Evolutionary conservation across 2,888 invertebrate species (phyloP).

Genomic region (Acronicta alni): DNA sequence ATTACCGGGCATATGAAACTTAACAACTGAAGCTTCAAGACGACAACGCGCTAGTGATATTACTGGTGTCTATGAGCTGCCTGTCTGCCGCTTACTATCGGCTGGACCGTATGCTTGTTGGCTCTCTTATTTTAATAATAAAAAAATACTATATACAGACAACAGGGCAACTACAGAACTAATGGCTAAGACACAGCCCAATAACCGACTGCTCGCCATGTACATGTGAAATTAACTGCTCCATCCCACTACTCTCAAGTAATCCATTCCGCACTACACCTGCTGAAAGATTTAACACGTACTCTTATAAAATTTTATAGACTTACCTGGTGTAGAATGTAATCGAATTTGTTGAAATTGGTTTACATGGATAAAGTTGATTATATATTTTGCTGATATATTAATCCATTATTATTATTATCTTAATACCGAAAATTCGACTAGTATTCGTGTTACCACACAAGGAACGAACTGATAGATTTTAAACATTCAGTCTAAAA

Average conservation of each 20-base stretch:
- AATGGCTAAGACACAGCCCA: slow-evolving; percentile 38
- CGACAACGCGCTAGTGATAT: too few species aligned
- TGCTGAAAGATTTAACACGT: slow-evolving; percentile 61
- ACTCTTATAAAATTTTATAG: slow-evolving; percentile 56
- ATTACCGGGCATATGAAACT: too few species aligned
- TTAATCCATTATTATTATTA: slow-evolving; percentile 36
- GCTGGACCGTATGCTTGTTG: too few species aligned
- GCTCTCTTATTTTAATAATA: too few species aligned
- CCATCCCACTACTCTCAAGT: slow-evolving; percentile 57
- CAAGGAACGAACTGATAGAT: slow-evolving; percentile 8
- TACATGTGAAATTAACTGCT: slow-evolving; percentile 60
- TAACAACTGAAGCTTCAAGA: too few species aligned
- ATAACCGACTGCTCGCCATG: slow-evolving; percentile 44
- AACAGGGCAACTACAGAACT: slow-evolving; percentile 18
- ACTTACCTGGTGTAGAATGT: slow-evolving; percentile 21
- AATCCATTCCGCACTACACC: slow-evolving; percentile 35
- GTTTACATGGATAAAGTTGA: slow-evolving; percentile 11
- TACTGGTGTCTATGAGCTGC: too few species aligned
- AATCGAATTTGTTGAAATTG: too few species aligned
- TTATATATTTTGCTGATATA: slow-evolving; percentile 18
- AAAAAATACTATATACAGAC: slow-evolving; percentile 25
- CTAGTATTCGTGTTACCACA: slow-evolving; percentile 25
- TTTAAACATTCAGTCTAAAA: not conserved
- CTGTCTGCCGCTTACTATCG: too few species aligned
- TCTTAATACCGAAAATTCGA: slow-evolving; percentile 31